phyloP scores from a whole-genome alignment of 1,140 invertebrate species.

The Prorops nasuta region DNA sequence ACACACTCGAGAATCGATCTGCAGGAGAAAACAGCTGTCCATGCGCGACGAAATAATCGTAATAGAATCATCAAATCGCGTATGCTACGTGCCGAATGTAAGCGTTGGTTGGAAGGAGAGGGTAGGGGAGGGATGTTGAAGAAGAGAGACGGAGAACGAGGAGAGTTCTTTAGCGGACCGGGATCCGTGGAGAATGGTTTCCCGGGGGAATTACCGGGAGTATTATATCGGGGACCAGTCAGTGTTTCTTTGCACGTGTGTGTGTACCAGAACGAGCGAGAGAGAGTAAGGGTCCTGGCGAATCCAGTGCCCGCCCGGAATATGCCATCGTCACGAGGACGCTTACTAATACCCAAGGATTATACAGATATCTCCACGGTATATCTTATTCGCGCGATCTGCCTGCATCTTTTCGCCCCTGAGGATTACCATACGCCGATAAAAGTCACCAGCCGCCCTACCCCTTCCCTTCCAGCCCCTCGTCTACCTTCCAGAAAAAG shows the following conservation, averaged over 20 bases:
- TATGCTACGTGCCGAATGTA: constrained; percentile 44
- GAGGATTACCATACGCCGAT: too few species aligned
- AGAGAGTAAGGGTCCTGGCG: constrained; percentile 32
- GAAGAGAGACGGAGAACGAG: too few species aligned
- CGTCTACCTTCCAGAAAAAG: too few species aligned
- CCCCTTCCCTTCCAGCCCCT: too few species aligned
- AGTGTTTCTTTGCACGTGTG: too few species aligned
- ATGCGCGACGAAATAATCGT: constrained; percentile 50
- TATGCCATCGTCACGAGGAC: constrained; percentile 35
- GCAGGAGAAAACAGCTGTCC: constrained; percentile 48
- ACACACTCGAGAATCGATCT: too few species aligned
- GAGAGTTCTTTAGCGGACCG: constrained; percentile 47
- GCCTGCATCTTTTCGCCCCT: too few species aligned
- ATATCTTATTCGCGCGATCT: too few species aligned
- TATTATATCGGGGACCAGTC: constrained; percentile 55
- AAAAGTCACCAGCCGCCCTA: too few species aligned
- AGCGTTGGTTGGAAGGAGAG: constrained; percentile 29
- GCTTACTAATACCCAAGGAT: constrained; percentile 36
- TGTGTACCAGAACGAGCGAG: constrained; percentile 38
- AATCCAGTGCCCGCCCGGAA: constrained; percentile 31
- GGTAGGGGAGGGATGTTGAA: too few species aligned
- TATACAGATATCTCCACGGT: constrained; percentile 33
- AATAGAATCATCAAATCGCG: constrained; percentile 56
- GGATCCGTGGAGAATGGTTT: constrained; percentile 51
- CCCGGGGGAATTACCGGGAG: constrained; percentile 44